Evolutionary conservation across 2,888 invertebrate genomes (phyloP), one percentile per base, ranked within the genome.

Genomic region (Salticus scenicus): DNA sequence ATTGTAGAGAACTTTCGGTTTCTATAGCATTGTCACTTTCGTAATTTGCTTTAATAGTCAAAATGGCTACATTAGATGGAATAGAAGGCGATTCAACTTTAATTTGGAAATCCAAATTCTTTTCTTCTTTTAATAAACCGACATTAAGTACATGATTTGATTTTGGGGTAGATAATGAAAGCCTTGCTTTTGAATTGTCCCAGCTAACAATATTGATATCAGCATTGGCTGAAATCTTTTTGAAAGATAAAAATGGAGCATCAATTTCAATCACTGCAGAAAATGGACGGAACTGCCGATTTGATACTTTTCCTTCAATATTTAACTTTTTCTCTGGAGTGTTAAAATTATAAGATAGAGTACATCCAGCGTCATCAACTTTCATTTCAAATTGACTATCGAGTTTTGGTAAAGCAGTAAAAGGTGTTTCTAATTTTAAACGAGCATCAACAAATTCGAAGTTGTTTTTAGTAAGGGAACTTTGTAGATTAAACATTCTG

Each of bases 201-300:
- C 66, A 80, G 14, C 17, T 24, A 12, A 33, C 51, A 0, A 66
- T 31, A 10, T 80, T 76, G 5, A 86, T 24, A 27, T 80, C 71
- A 20, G 51, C 41, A 28, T 33, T 66, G 1, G 72, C 42, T 12
- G 66, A 33, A 47, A 86, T 27, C 41, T 70, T 80, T 37, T 57
- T 63, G 57, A 82, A 75, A 12, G 82, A 57, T 27, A 63, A 31
- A 66, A 75, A 82, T 10, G 87, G 87, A 64, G 82, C 87, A 8
- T 82, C 76, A 14, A 87, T 71, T 20, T 82, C 42, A 7, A 87
- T 14, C 5, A 72, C 37, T 14, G 72, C 74, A 27, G 37, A 20
- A 31, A 87, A 71, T 2, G 87, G 87, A n/a, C 47, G 27, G 47
- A 84, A 84, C 14, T 76, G 75, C n/a, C 67, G 74, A 57, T 86